phyloP scores from a whole-genome alignment of 35 echinoderm and acorn worm species.

The Apostichopus californicus region DNA sequence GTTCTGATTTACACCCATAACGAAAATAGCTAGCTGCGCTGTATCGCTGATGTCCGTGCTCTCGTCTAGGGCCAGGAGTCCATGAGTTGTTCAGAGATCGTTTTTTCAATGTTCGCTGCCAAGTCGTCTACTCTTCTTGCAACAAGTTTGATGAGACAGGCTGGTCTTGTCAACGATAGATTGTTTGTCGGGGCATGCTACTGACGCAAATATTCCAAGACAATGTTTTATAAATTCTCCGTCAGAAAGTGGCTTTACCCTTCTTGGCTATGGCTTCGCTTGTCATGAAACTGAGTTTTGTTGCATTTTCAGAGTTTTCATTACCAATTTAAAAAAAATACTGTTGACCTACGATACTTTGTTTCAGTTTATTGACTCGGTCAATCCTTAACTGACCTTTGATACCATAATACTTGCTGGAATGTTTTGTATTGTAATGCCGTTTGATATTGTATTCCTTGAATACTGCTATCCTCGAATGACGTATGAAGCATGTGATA shows the following conservation, averaged over 20 bases:
- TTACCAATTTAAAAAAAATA: too few relatives aligned
- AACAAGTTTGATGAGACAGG: conserved; percentile 11
- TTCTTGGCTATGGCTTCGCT: neutral
- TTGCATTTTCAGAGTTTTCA: too few relatives aligned
- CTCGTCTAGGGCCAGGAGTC: conserved; percentile 12
- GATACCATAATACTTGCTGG: too few relatives aligned
- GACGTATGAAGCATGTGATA: too few relatives aligned
- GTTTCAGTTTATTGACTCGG: too few relatives aligned
- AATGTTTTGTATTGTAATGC: too few relatives aligned
- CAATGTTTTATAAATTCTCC: conserved; percentile 16
- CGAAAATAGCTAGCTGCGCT: conserved; percentile 13
- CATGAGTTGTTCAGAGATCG: too few relatives aligned
- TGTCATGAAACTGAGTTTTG: too few relatives aligned
- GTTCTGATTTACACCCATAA: conserved; percentile 15
- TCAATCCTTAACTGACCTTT: too few relatives aligned
- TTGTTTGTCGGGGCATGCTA: neutral
- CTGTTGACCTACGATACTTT: too few relatives aligned
- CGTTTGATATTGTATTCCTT: too few relatives aligned
- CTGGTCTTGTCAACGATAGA: conserved; percentile 4
- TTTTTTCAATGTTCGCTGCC: neutral
- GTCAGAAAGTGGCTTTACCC: conserved; percentile 4
- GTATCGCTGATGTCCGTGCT: conserved; percentile 19
- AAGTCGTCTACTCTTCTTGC: conserved; percentile 2
- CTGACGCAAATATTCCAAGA: neutral
- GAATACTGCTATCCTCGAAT: too few relatives aligned